Evolutionary conservation across 2,888 invertebrate species (phyloP), one percentile per base, ranked within the genome.

Genomic region (Pyrochroa serraticornis): DNA sequence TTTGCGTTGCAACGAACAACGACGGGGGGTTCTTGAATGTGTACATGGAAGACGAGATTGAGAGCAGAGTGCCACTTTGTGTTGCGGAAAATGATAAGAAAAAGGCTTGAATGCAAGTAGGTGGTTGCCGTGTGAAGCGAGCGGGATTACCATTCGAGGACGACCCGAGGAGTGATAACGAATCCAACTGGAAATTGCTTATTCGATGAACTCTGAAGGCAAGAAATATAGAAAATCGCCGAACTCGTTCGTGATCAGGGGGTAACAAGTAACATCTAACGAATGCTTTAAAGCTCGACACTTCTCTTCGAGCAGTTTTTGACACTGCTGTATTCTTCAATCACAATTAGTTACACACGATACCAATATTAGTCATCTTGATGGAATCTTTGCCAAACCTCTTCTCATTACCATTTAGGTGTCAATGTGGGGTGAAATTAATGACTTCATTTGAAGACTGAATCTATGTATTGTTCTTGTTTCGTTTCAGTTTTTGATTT

Each of bases 81-180:
- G 14, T 12, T 13, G 12, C 3, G 14, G 13, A 14, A 6, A 41
- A 41, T 5, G 41, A 41, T 41, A 41, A 41, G 41, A 41, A 7
- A 41, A 41, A 14, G n/a, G 41, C 41, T 41, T 14, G n/a, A 41
- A 13, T 13, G 41, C 41, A 14, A 14, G 9, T 41, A 7, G 13
- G 14, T 41, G 14, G 41, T 10, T 41, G 10, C 14, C 41, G 41
- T 13, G 41, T 41, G 41, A 41, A 41, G n/a, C 41, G 41, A 41
- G n/a, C 41, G 12, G 3, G 41, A 41, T 41, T 41, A 41, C 7
- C 41, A 13, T 2, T 14, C 3, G 41, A 10, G 10, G 10, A 41
- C 14, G 10, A 41, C 14, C 10, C 3, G 14, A 13, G 41, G 14
- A 13, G 14, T 13, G 41, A 41, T 13, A 41, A 10, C 10, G 10